Evolutionary conservation across 2,888 invertebrate species (phyloP).

Genomic region (Hypomecis punctinalis): DNA sequence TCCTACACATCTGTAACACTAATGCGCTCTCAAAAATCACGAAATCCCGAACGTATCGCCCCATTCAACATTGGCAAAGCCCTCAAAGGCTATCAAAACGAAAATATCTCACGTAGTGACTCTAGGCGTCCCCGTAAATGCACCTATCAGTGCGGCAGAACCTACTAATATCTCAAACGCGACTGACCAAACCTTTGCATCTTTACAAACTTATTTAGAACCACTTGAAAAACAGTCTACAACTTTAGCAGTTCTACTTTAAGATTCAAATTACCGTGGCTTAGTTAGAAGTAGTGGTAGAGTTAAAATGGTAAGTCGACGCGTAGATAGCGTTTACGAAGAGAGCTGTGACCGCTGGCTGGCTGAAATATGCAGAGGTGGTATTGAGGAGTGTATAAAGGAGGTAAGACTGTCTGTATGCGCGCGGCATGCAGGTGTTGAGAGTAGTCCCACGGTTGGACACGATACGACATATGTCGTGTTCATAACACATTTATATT

Average conservation of each 20-base stretch:
- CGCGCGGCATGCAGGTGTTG: conserved; percentile 63
- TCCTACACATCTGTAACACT: conserved; percentile 12
- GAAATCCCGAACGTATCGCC: conserved; percentile 37
- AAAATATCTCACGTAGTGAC: conserved; percentile 71
- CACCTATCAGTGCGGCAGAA: conserved; percentile 71
- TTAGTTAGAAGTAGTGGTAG: conserved; percentile 28
- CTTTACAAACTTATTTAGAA: conserved; percentile 55
- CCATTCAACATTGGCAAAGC: conserved; percentile 35
- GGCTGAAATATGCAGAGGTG: conserved; percentile 81
- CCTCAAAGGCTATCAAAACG: conserved; percentile 77
- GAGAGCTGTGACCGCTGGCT: conserved; percentile 71
- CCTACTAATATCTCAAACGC: conserved; percentile 82
- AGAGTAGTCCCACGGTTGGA: conserved; percentile 47
- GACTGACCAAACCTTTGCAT: conserved; percentile 72
- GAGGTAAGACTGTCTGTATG: conserved; percentile 78
- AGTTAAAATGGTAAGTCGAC: conserved; percentile 56
- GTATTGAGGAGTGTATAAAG: conserved; percentile 81
- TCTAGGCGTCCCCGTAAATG: conserved; percentile 69
- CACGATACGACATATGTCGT: conserved; percentile 35
- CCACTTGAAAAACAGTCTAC: conserved; percentile 1
- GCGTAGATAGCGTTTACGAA: conserved; percentile 79
- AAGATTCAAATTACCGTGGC: conserved; percentile 44
- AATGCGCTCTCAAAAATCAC: conserved; percentile 29
- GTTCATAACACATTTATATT: too few relatives aligned
- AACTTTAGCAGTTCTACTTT: conserved; percentile 20